Base-by-base conservation (phyloP, 2,888 invertebrate genomes). In the Dione juno region DNA sequence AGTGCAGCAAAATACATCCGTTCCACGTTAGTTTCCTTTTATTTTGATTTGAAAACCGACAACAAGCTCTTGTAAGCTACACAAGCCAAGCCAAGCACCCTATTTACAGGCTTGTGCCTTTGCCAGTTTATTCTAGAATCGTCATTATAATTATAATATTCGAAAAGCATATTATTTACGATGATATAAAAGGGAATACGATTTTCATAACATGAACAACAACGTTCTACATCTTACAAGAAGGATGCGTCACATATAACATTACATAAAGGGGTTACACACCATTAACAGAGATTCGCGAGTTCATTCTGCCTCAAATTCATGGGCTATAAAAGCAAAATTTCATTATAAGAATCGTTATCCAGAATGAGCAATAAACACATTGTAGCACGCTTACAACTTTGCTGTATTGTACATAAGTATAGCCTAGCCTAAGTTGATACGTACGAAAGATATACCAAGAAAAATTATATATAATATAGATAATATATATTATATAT, bases 231-330 rank as follows among this genome's bases (percentile, higher is more conserved):
- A 52, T n/a, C 28, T 45, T 61, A 64, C 16, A 52, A 40, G 50
- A 52, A 40, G 40, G 40, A 64, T 52, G 59, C 16, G 19, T 28
- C 43, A 14, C 61, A 43, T 68, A 63, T 48, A 66, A 70, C 67
- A 73, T 61, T 43, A 69, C 45, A 66, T 64, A 69, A 73, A 63
- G 69, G 63, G 69, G 64, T 64, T 54, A 82, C 81, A 80, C 78
- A 77, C 65, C 69, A 69, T 69, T 69, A 69, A 58, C 52, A 50
- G 58, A 65, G 59, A 69, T 69, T 64, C 48, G 54, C 54, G 48
- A 57, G 63, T 69, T 69, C 66, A 66, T 66, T 66, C 65, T 58
- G 69, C 58, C 58, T 69, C 50, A 69, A 69, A 58, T 50, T 69
- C 66, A 66, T 69, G 65, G 69, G 69, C 69, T 69, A 69, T 69